Evolutionary conservation across 2,888 invertebrate genomes (phyloP).

Genomic region (Dioctria rufipes): DNA sequence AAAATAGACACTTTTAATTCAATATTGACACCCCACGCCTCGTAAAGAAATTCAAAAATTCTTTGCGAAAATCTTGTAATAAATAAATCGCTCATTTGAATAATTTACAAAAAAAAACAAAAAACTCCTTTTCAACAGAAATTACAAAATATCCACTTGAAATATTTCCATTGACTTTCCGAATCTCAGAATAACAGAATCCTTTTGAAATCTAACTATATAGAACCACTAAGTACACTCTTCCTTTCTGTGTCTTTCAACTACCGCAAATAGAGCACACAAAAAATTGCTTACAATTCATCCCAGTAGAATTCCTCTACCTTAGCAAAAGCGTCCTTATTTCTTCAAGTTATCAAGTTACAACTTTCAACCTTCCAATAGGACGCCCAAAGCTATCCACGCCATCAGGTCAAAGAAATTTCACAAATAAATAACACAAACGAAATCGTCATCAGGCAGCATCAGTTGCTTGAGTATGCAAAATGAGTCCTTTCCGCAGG

Average conservation of each 20-base stretch:
- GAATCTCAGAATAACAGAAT: background rate
- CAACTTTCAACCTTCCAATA: slow-evolving; percentile 24
- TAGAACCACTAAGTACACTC: slow-evolving; percentile 17
- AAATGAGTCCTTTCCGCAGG: slow-evolving; percentile 22
- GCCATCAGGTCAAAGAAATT: background rate
- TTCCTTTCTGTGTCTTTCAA: background rate
- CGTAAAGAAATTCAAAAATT: too few species aligned
- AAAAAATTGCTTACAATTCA: slow-evolving; percentile 33
- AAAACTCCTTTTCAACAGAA: slow-evolving; percentile 27
- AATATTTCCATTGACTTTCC: slow-evolving; percentile 8
- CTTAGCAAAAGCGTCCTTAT: background rate
- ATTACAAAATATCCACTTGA: slow-evolving; percentile 51
- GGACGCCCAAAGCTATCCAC: slow-evolving; percentile 4
- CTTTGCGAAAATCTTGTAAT: background rate
- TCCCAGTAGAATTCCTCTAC: background rate
- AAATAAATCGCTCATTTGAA: slow-evolving; percentile 42
- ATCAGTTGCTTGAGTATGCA: slow-evolving; percentile 36
- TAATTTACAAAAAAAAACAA: background rate
- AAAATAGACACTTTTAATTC: too few species aligned
- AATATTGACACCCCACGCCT: too few species aligned
- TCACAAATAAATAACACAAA: background rate
- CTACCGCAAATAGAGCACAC: background rate
- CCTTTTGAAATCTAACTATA: slow-evolving; percentile 12
- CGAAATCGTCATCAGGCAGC: slow-evolving; percentile 24
- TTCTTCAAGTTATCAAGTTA: background rate